Percentiles rank a stretch among this genome's conserved stretches.
Evolutionary conservation across 1,140 invertebrate genomes (phyloP).

Genomic region (Caerostris darwini): DNA sequence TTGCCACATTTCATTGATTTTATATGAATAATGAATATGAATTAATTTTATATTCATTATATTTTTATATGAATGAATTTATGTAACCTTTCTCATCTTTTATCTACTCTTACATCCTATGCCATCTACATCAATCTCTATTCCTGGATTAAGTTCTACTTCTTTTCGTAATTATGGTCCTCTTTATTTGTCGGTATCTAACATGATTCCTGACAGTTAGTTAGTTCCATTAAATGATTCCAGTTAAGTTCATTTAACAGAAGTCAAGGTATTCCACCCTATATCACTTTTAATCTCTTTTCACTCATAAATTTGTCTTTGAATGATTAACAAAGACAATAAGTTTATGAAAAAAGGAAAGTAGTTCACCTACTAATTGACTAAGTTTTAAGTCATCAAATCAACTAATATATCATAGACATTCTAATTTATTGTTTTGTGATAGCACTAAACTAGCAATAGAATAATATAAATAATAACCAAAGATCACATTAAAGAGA

Average conservation of each 20-base stretch:
- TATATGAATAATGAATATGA: no score
- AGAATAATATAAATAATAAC: background rate
- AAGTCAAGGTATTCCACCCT: background rate
- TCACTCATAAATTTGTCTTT: conserved; percentile 39
- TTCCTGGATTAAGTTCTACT: conserved; percentile 19
- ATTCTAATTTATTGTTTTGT: background rate
- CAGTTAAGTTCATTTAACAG: background rate
- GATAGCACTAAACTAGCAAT: background rate
- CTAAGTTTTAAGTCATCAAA: conserved; percentile 69
- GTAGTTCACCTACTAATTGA: background rate
- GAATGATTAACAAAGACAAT: conserved; percentile 21
- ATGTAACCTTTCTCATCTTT: conserved; percentile 36
- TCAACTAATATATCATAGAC: conserved; percentile 19
- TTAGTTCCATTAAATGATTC: no score
- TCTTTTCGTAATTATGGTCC: background rate
- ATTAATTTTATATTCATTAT: no score
- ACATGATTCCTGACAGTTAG: conserved; percentile 1
- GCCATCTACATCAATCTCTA: conserved; percentile 60
- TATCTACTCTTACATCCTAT: background rate
- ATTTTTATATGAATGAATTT: background rate
- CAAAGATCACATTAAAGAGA: background rate
- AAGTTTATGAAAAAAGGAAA: conserved; percentile 40
- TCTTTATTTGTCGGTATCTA: background rate
- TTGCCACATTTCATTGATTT: no score
- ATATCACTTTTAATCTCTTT: conserved; percentile 46